These are phyloP conservation scores for Astyanax mexicanus DNA, from an alignment of 2,797 vertebrate genomes.

Conservation along the genomic window DNA sequence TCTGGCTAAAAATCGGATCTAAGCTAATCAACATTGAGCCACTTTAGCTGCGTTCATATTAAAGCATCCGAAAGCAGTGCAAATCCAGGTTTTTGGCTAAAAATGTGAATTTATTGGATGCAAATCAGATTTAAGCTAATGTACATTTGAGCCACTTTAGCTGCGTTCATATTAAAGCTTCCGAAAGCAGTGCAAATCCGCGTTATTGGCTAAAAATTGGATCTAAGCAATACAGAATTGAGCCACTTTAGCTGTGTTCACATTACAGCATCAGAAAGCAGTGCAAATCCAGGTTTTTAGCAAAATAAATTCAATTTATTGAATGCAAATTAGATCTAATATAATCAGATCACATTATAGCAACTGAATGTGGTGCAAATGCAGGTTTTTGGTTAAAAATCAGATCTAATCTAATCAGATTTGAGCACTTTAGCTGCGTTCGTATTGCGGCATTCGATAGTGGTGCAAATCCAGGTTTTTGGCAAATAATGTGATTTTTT, in stretches of 20 bases:
- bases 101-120: neutral
- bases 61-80: neutral
- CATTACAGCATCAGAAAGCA: neutral
- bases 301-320: no score
- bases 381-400: no score
- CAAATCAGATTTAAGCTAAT: neutral
- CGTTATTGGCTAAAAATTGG: conserved; percentile 40
- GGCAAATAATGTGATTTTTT: no score
- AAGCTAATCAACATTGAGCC: neutral
- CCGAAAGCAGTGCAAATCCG: neutral
- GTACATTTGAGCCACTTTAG: conserved; percentile 15
- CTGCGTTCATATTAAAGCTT: neutral
- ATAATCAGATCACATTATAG: no score
- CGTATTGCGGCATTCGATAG: no score
- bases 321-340: no score
- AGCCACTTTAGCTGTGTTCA: neutral
- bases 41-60: conserved; percentile 12
- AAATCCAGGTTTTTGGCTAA: conserved; percentile 34
- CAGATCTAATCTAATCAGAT: no score
- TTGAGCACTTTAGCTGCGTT: no score
- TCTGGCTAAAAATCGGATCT: neutral
- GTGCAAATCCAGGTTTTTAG: no score
- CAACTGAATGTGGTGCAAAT: no score
- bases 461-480: no score
- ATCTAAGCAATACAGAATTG: neutral